These are phyloP conservation scores for cattle (Bos taurus) DNA, from an alignment of 2,113 vertebrate species.

Conservation along the genomic window ARS-UCD2.0 NC_037337.1:9931501-9932000, in stretches of 20 bases:
- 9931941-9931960: not conserved
- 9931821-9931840: not conserved
- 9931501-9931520: not conserved
- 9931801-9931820: not conserved
- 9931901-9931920: not conserved
- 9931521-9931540: not conserved
- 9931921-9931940: not conserved
- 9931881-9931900: not conserved
- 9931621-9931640: not conserved
- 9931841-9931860: not conserved
- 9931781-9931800: not conserved
- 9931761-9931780: fast-evolving
- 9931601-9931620: not conserved
- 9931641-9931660: not conserved
- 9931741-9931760: not conserved
- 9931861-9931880: not conserved
- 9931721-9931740: not conserved
- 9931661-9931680: not conserved
- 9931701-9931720: not conserved
- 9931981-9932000: not conserved
- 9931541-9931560: not conserved
- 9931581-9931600: not conserved
- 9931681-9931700: not conserved
- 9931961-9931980: not conserved
- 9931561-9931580: not conserved